phyloP scores from a whole-genome alignment of 2,797 vertebrate genomes.

The Poliocrania exsul region DNA sequence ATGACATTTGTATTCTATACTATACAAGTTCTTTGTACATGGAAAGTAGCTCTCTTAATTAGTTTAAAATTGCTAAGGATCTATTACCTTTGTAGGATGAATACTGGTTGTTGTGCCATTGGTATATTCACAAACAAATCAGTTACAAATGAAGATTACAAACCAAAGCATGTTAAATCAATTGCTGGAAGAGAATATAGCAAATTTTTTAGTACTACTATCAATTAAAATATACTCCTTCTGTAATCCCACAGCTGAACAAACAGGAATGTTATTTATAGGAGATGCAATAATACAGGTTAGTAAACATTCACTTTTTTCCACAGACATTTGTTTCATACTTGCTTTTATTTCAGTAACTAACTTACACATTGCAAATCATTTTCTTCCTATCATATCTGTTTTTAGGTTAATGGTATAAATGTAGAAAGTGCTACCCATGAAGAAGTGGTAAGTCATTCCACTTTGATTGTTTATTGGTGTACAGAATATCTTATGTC shows the following conservation, averaged over 20 bases:
- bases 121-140: neutral
- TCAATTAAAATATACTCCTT: constrained; percentile 60
- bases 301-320: constrained; percentile 65
- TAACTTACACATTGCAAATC: neutral
- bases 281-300: constrained; percentile 94
- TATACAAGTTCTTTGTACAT: neutral
- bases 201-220: neutral
- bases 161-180: neutral
- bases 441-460: constrained; percentile 93
- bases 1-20: neutral
- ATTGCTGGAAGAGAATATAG: neutral
- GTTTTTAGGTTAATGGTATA: constrained; percentile 91
- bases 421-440: constrained; percentile 91
- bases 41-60: constrained; percentile 17
- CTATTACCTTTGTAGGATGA: neutral
- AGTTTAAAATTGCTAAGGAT: neutral
- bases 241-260: constrained; percentile 85
- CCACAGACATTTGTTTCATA: neutral
- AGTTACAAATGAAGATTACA: neutral
- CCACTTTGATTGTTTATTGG: neutral
- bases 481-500: neutral
- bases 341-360: neutral
- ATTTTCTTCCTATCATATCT: constrained; percentile 22
- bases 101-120: neutral
- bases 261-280: constrained; percentile 91